These are phyloP conservation scores for Ochropacha duplaris DNA, from an alignment of 2,888 invertebrate species.

Conservation along the genomic window DNA sequence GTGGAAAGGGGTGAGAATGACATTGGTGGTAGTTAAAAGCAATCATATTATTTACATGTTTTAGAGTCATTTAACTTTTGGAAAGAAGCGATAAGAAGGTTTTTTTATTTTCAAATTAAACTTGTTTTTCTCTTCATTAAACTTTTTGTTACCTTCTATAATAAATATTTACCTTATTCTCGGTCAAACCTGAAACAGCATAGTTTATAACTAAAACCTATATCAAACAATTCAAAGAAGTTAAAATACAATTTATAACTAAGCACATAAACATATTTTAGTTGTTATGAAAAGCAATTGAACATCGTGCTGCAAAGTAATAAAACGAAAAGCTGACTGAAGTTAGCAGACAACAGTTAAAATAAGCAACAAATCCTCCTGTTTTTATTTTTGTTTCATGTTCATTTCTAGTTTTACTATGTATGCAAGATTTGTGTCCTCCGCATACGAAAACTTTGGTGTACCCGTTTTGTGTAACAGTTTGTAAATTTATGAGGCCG, in stretches of 20 bases:
- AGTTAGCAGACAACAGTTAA: not conserved
- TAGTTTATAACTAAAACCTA: too few relatives aligned
- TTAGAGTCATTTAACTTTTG: too few relatives aligned
- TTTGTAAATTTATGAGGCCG: conserved; percentile 28
- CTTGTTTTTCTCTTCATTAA: too few relatives aligned
- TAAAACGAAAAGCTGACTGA: not conserved
- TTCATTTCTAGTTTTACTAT: conserved; percentile 1
- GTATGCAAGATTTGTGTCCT: conserved; percentile 5
- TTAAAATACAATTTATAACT: not conserved
- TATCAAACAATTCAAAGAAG: too few relatives aligned
- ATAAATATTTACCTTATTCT: too few relatives aligned
- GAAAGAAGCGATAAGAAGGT: too few relatives aligned
- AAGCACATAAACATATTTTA: not conserved
- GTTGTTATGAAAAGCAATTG: not conserved
- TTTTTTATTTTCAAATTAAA: too few relatives aligned
- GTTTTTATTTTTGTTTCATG: not conserved
- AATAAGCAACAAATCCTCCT: not conserved
- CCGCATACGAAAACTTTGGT: not conserved
- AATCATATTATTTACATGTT: conserved; percentile 22
- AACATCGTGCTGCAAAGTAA: not conserved
- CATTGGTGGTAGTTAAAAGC: conserved; percentile 28
- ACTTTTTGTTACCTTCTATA: too few relatives aligned
- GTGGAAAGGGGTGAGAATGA: conserved; percentile 55
- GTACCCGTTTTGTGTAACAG: too few relatives aligned
- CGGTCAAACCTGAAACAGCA: too few relatives aligned